These are phyloP conservation scores for Macrotus californicus DNA, from an alignment of 2,113 vertebrate genomes.

Conservation along the genomic window DNA sequence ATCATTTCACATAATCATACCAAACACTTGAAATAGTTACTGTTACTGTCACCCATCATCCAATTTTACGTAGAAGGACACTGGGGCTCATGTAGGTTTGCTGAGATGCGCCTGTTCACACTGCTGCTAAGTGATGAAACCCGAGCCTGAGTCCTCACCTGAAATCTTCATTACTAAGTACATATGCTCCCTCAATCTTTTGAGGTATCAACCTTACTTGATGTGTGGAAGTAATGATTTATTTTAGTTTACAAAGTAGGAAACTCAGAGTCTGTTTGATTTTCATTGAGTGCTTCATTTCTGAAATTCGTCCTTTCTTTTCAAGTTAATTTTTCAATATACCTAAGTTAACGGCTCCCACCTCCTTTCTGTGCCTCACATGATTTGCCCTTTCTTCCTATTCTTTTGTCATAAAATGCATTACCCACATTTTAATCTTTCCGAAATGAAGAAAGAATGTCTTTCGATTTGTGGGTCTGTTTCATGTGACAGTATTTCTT, in stretches of 20 bases:
- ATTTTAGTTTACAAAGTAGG: not conserved
- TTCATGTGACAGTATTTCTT: not conserved
- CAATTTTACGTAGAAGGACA: not conserved
- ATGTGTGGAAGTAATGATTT: not conserved
- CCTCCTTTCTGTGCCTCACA: not conserved
- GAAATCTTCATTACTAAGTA: not conserved
- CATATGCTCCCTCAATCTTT: not conserved
- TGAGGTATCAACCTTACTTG: not conserved
- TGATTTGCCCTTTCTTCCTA: not conserved
- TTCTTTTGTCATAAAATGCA: not conserved
- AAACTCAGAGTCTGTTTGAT: not conserved
- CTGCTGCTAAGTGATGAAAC: not conserved
- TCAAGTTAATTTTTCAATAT: not conserved
- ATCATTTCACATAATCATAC: not conserved
- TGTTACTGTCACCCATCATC: not conserved
- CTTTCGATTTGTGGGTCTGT: not conserved
- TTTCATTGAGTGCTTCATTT: not conserved
- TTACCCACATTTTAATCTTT: not conserved
- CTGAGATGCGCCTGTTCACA: too few relatives aligned
- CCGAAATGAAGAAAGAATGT: not conserved
- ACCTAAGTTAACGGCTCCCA: not conserved
- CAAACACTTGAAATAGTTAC: not conserved
- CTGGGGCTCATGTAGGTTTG: not conserved
- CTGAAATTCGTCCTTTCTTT: not conserved
- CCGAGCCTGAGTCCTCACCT: not conserved